Evolutionary conservation across 2,797 vertebrate species (phyloP), one percentile per base, ranked within the genome.

Genomic region (Anas capensis): DNA sequence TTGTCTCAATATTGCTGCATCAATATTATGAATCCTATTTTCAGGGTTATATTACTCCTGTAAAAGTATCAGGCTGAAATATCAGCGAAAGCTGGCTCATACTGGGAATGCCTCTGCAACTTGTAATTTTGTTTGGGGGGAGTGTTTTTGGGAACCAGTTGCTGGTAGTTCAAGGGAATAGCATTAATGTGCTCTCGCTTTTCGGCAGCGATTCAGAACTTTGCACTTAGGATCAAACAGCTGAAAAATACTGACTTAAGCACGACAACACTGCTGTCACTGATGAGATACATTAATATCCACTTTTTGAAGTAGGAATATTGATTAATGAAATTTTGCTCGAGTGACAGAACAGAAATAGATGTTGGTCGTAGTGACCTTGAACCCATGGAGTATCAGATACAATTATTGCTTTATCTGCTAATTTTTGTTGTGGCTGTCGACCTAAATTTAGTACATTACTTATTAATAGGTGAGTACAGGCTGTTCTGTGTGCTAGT

Each of bases 1-100:
- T 97, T 78, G 79, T 82, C 88, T 94, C 69, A 34, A 24, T 89
- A 80, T 86, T 94, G 92, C 87, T 96, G 49, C 92, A 79, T 93
- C 89, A 93, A 62, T 97, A 66, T 75, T 92, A 62, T 66, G 69
- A 95, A 87, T 94, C 65, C 76, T 92, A 7, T 46, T 91, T 94
- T 85, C 38, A 51, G 57, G 72, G 75, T 68, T 89, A 91, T 95
- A 65, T 95, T 93, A 65, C 65, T 82, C 33, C 49, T 93, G 1
- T 91, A 81, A 89, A 91, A 78, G 51, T 29, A 71, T 75, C 49
- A 64, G 17, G 29, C 79, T 91, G 53, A 85, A 85, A 49, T 78
- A n/a, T 86, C 19, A 36, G 16, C 66, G 73, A 51, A 90, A 91
- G 10, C 53, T 79, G n/a, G 56, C 42, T 91, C 61, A 75, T 83